A percentile compares a stretch with the other conserved stretches of the same genome.
Evolutionary conservation across 1,140 invertebrate genomes (phyloP).

Genomic region (Drosophila albomicans): DNA sequence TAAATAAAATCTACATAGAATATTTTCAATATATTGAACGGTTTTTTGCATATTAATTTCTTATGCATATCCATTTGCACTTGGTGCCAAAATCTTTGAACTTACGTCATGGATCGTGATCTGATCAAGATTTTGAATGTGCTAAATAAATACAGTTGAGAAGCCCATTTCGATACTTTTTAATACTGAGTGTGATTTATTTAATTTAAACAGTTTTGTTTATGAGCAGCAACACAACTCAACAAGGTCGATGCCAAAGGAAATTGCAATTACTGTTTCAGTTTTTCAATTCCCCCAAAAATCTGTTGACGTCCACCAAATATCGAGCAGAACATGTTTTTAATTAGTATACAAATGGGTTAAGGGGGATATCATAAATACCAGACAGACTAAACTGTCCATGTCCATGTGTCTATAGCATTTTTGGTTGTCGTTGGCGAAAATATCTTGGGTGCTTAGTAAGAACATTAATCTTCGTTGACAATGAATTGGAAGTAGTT

Average conservation of each 20-base stretch:
- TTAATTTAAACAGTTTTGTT: conserved; percentile 20
- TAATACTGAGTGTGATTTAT: conserved; percentile 36
- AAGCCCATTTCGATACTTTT: conserved; percentile 5
- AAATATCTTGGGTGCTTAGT: not conserved
- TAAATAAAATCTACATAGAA: conserved; percentile 29
- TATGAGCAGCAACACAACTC: conserved; percentile 16
- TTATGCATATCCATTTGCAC: conserved; percentile 26
- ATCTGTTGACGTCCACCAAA: conserved; percentile 13
- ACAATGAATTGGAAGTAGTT: not conserved
- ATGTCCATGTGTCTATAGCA: not conserved
- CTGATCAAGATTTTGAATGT: conserved; percentile 22
- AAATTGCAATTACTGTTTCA: conserved; percentile 20
- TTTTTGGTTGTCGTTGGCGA: not conserved
- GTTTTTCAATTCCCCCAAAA: not conserved
- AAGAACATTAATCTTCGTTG: not conserved
- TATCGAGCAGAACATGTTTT: conserved; percentile 6
- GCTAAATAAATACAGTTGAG: not conserved
- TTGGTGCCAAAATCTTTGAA: conserved; percentile 16
- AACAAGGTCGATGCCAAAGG: conserved; percentile 25
- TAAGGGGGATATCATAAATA: conserved; percentile 1
- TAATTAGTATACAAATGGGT: conserved; percentile 22
- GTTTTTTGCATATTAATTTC: conserved; percentile 10
- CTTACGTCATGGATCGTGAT: conserved; percentile 27
- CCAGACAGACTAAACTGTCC: not conserved
- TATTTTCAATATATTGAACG: conserved; percentile 12